Evolutionary conservation across 2,113 vertebrate species (phyloP), one percentile per base, ranked within the genome.

Genomic region (Alexandromys fortis): DNA sequence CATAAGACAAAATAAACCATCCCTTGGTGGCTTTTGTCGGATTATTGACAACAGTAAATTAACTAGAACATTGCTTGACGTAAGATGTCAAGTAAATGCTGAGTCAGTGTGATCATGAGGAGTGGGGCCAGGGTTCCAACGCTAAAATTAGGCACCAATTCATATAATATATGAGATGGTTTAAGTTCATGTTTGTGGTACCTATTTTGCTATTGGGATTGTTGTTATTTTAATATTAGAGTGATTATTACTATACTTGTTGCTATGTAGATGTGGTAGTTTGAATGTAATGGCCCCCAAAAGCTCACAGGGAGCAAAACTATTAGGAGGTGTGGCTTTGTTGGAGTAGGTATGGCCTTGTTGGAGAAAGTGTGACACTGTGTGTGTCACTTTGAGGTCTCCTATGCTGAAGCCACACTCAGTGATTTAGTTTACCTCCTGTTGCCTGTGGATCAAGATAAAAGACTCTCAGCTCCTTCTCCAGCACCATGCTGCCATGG

Each of bases 231-330:
- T 81, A 81, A 78, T 92, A 3, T 30, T 68, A 35, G 55, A 63
- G 38, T 94, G 35, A 88, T 47, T 89, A 88, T 78, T 75, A 96
- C 78, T 81, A 92, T 68, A 90, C 28, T 77, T 26, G 24, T 61
- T 82, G 28, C 13, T 77, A n/a, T 77, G 45, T 55, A 70, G 13
- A 33, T 68, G 14, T 35, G 30, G 30, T 35, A 16, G 33, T 16
- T 68, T 68, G 67, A 68, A 68, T 68, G 30, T 68, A 68, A 67
- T 30, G 10, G 8, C 26, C 63, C 63, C 63, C 63, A 65, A 30
- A 67, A 67, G 26, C 10, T 28, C 26, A 67, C 11, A 67, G 63
- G 63, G 63, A 67, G 61, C 22, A 26, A 10, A 24, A 63, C 9
- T 63, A 63, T 63, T 63, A 63, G 61, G 61, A 63, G 10, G 65